Base-by-base conservation (phyloP, 2,888 invertebrate genomes). In the Sinodicranocentrus sp. region DNA sequence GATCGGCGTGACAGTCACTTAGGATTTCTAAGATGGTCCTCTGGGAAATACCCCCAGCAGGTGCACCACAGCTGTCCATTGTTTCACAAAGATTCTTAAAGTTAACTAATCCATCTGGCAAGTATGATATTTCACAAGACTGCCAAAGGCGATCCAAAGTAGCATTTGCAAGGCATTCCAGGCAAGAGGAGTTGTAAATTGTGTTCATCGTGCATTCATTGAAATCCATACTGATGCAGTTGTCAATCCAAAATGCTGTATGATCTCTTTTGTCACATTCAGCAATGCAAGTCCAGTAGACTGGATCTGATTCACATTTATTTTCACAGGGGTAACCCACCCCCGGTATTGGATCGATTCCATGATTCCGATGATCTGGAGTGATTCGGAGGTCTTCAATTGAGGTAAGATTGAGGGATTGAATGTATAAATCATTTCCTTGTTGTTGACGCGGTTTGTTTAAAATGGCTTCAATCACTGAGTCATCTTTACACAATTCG, bases 281-380 rank as follows among this genome's bases (percentile, higher is more conserved):
- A 15, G 28, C 54, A 1, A 79, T 48, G 54, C 79, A 79, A 33
- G 71, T 33, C 79, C 79, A 79, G 65, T 79, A 79, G 6, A 79
- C 1, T 6, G 79, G 79, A 39, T 79, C 79, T 19, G 79, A 28
- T 54, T 79, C 54, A 10, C 79, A 79, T 26, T 72, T 79, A 19
- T 77, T 57, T 8, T 43, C 59, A 21, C 77, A 77, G 2, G 68
- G 77, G 26, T 39, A 23, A 1, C 28, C 68, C 2, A 39, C 15
- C 0, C 59, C 77, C 6, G 59, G 68, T 10, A n/a, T n/a, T n/a
- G n/a, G n/a, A n/a, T n/a, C n/a, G n/a, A n/a, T n/a, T n/a, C n/a
- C n/a, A n/a, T n/a, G n/a, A n/a, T n/a, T n/a, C n/a, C n/a, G n/a
- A n/a, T n/a, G n/a, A n/a, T n/a, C n/a, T n/a, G n/a, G n/a, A n/a